Evolutionary conservation across 2,113 vertebrate species (phyloP), one percentile per base, ranked within the genome.

Genomic region (Felis chaus): DNA sequence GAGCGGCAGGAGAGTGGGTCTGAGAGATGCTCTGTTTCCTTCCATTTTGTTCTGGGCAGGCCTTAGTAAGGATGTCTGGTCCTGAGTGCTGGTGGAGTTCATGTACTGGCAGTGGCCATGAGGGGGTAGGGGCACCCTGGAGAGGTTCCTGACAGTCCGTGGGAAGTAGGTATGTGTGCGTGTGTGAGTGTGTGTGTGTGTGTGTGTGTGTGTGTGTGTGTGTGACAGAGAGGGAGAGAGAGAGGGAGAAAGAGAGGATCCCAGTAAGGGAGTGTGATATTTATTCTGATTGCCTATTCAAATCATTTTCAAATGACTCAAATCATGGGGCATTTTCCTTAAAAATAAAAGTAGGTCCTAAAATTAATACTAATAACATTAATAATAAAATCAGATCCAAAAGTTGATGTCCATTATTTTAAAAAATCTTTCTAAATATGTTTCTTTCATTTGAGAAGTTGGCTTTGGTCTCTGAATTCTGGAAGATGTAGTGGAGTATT

Each of bases 401-500:
- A 81, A 84, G 39, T 61, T 68, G 65, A 84, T 25, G 6, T 39
- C 36, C 16, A 74, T 95, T 97, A n/a, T 74, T 94, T 25, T 68
- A 48, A 87, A 94, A 96, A 36, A 23, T 50, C 55, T 61, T 83
- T 53, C 53, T 84, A 45, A 82, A 53, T 81, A 83, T 66, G 5
- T 84, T 82, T 96, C 36, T 88, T 50, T 78, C 12, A 83, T 87
- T 93, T 91, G 79, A 80, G 33, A 94, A 89, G 25, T 83, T 95
- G 78, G 15, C n/a, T 94, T 95, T 95, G 36, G 33, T 92, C 33
- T 94, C 29, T 92, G 63, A 92, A 79, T 94, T 48, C 74, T 83
- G 41, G 57, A 94, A 80, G 31, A 92, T 63, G 7, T 57, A 74
- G 48, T 57, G 73, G 48, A 93, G 96, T 96, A 82, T 92, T 97